These are phyloP conservation scores for Zophobas morio DNA, from an alignment of 1,140 invertebrate species.

Conservation along the genomic window DNA sequence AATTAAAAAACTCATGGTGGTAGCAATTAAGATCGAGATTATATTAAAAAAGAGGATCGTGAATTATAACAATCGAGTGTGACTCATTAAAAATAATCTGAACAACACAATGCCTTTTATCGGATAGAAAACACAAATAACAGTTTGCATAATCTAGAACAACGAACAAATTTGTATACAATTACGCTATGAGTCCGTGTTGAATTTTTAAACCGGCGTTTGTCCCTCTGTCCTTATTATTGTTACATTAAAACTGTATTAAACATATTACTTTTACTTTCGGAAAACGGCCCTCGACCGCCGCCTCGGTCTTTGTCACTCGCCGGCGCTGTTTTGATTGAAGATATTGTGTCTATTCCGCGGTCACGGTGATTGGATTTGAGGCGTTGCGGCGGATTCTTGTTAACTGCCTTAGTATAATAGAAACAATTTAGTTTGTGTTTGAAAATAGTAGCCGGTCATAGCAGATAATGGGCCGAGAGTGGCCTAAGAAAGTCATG, in stretches of 20 bases:
- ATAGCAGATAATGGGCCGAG: constrained; percentile 43
- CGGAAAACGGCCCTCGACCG: neutral
- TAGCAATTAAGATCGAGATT: constrained; percentile 12
- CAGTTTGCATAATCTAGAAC: no score
- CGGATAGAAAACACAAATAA: no score
- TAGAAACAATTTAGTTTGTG: constrained; percentile 29
- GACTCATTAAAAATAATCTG: neutral
- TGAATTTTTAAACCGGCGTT: no score
- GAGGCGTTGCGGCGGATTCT: constrained; percentile 28
- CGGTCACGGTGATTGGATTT: constrained; percentile 38
- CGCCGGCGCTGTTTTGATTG: constrained; percentile 18
- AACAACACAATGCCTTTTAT: neutral
- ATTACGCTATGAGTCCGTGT: no score
- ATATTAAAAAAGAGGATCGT: constrained; percentile 2
- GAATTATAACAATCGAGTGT: constrained; percentile 10
- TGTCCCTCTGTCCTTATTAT: no score
- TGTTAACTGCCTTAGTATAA: constrained; percentile 22
- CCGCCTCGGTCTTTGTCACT: neutral
- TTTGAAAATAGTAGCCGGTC: constrained; percentile 45
- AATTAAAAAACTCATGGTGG: constrained; percentile 4
- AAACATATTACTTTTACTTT: no score
- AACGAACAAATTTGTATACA: no score
- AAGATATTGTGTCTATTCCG: constrained; percentile 25
- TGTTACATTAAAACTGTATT: no score
- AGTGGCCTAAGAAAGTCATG: constrained; percentile 35